A percentile compares a stretch with the other conserved stretches of the same genome.
phyloP scores from a whole-genome alignment of 2,797 vertebrate species.

The Megaceryle alcyon region DNA sequence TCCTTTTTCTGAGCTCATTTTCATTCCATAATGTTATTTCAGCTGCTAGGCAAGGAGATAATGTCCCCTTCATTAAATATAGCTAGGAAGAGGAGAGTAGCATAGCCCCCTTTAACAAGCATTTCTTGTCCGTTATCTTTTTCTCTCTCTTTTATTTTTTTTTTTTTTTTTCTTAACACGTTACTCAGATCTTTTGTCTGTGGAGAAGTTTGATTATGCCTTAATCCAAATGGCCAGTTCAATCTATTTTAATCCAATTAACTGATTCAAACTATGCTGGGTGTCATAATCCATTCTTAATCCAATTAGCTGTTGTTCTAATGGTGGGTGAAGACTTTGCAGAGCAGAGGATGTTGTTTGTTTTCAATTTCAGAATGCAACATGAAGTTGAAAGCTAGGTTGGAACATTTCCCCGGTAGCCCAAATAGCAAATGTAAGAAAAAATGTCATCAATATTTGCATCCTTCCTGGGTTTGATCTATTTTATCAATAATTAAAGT shows the following conservation, averaged over 20 bases:
- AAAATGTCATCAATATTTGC: neutral
- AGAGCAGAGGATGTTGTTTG: neutral
- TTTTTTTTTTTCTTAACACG: neutral
- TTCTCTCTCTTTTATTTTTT: neutral
- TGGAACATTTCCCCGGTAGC: neutral
- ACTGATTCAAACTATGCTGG: slow-evolving; percentile 50
- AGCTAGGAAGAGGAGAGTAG: neutral
- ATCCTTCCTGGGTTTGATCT: slow-evolving; percentile 4
- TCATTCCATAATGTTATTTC: slow-evolving; percentile 63
- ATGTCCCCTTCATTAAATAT: slow-evolving; percentile 60
- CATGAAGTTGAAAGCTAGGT: neutral
- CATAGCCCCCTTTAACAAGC: slow-evolving; percentile 17
- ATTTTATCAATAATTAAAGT: slow-evolving; percentile 46
- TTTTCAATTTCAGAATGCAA: neutral
- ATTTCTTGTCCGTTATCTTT: slow-evolving; percentile 63
- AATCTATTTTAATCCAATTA: slow-evolving; percentile 78
- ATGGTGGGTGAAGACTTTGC: slow-evolving; percentile 3
- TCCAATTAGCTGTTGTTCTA: slow-evolving; percentile 69
- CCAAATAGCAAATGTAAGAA: neutral
- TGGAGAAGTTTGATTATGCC: slow-evolving; percentile 65
- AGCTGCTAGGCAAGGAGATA: slow-evolving; percentile 60
- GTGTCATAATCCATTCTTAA: slow-evolving; percentile 75
- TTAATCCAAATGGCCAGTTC: slow-evolving; percentile 68
- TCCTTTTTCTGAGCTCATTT: slow-evolving; percentile 59
- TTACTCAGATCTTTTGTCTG: slow-evolving; percentile 60